Evolutionary conservation across 2,113 vertebrate genomes (phyloP).

Genomic region (Blennius ocellaris): DNA sequence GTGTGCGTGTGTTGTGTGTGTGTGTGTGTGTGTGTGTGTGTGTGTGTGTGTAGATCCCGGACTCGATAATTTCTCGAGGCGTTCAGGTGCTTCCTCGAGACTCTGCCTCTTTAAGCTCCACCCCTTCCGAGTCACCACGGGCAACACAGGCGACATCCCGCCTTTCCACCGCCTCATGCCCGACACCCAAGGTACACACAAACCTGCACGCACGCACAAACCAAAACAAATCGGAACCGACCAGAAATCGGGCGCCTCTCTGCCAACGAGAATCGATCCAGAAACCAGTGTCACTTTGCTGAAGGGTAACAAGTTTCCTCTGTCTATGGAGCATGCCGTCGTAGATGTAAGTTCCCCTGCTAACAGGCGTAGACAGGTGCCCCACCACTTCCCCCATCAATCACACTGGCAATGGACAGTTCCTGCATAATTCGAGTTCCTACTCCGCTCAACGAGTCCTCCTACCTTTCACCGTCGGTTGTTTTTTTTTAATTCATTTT

Average conservation of each 20-base stretch:
- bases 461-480: background rate
- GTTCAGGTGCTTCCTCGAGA: conserved; percentile 99
- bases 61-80: conserved; percentile 98
- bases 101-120: conserved; percentile 98
- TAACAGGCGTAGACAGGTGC: background rate
- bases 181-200: conserved; percentile 97
- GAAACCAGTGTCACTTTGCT: conserved; percentile 9
- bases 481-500: background rate
- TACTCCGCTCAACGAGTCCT: background rate
- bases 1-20: conserved; percentile 53
- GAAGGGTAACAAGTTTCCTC: conserved; percentile 1
- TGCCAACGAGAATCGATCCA: background rate
- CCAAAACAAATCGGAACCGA: background rate
- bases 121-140: conserved; percentile 97
- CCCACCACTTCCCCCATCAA: background rate
- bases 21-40: conserved; percentile 60
- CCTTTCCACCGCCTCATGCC: conserved; percentile 98
- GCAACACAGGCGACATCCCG: conserved; percentile 96
- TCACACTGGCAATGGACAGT: background rate
- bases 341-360: background rate
- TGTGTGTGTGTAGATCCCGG: conserved; percentile 90
- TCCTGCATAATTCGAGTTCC: conserved; percentile 40
- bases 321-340: conserved; percentile 3
- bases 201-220: conserved; percentile 34
- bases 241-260: background rate